Conservation (phyloP, 2,888 invertebrate species). For the Anoncus sp. region DNA sequence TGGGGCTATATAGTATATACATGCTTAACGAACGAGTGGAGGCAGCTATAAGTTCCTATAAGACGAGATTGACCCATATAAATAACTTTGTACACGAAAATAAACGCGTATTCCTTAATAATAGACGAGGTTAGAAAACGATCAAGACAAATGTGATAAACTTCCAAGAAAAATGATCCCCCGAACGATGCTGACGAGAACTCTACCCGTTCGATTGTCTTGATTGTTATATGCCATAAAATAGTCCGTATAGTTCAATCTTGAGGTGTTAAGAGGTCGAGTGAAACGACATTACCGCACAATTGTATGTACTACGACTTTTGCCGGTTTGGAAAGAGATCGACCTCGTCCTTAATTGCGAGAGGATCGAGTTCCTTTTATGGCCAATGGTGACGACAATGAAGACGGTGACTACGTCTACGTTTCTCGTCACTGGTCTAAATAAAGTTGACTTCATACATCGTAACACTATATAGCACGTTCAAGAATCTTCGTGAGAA, state of each 20-base stretch:
- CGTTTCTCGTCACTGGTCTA: constrained; percentile 44
- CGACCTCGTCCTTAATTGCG: constrained; percentile 64
- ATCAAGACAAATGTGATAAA: not conserved
- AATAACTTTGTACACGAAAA: constrained; percentile 28
- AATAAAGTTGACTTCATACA: constrained; percentile 34
- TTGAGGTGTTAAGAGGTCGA: constrained; percentile 1
- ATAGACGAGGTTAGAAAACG: not conserved
- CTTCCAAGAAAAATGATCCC: not conserved
- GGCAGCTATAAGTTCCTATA: constrained; percentile 12
- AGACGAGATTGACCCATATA: constrained; percentile 56
- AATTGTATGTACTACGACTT: constrained; percentile 44
- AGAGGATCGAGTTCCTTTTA: constrained; percentile 60
- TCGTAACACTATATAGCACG: constrained; percentile 9
- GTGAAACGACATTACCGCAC: constrained; percentile 41
- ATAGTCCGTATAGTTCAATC: not conserved
- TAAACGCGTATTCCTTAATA: not conserved
- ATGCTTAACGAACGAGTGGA: constrained; percentile 23
- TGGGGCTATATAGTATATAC: constrained; percentile 35
- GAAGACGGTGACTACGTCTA: constrained; percentile 17
- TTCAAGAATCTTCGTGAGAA: constrained; percentile 18
- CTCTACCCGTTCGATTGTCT: not conserved
- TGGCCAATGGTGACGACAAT: constrained; percentile 51
- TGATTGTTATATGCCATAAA: not conserved
- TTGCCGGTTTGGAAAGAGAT: constrained; percentile 48
- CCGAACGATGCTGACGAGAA: too few species aligned